Conservation (phyloP, 1,140 invertebrate genomes). For the Portunus trituberculatus region DNA sequence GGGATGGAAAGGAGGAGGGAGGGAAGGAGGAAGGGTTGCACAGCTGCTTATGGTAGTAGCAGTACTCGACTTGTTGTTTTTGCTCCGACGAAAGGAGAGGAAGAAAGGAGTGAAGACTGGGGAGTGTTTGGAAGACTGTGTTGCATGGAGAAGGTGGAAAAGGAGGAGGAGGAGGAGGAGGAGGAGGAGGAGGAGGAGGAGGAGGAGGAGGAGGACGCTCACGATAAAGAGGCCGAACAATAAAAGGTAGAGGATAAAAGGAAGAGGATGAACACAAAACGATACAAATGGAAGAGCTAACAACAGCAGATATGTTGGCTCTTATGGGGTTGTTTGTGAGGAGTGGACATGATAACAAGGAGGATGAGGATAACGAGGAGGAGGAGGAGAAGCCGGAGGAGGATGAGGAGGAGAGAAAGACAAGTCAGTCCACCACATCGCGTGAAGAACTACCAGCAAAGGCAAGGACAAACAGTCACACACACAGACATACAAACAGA, state of each 20-base stretch:
- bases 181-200: background rate
- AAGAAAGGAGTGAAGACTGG: background rate
- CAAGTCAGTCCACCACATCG: background rate
- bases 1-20: background rate
- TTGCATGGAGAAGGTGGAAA: background rate
- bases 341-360: too few relatives aligned
- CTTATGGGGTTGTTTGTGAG: too few relatives aligned
- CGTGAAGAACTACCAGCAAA: background rate
- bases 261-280: too few relatives aligned
- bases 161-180: background rate
- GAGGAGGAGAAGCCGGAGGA: background rate
- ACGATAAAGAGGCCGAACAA: too few relatives aligned
- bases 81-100: background rate
- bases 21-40: background rate
- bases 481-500: too few relatives aligned
- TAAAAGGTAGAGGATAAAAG: too few relatives aligned
- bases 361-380: background rate
- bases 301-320: too few relatives aligned
- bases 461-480: background rate
- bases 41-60: background rate
- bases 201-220: background rate
- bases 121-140: background rate
- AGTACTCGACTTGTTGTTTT: background rate
- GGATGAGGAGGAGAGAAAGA: background rate
- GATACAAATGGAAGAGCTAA: too few relatives aligned